A percentile compares a stretch with the other conserved stretches of the same genome.
phyloP scores from a whole-genome alignment of 2,888 invertebrate genomes.

The Horisme vitalbata region DNA sequence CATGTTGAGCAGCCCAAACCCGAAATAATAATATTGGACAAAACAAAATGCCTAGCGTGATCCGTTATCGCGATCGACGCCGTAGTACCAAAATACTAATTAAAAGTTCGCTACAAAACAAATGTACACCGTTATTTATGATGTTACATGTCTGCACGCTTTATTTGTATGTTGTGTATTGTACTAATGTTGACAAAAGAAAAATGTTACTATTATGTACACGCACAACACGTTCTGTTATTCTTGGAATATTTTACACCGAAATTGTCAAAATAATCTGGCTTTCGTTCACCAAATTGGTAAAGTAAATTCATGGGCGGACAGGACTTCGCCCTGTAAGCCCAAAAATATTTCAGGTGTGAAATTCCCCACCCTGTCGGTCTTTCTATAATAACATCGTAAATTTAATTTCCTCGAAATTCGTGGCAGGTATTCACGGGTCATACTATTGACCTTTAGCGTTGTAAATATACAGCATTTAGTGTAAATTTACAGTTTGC shows the following conservation, averaged over 20 bases:
- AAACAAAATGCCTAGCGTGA: conserved; percentile 66
- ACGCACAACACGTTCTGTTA: conserved; percentile 5
- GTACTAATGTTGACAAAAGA: conserved; percentile 11
- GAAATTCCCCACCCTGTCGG: conserved; percentile 5
- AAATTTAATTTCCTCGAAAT: conserved; percentile 4
- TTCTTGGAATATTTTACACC: neutral
- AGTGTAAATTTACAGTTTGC: neutral
- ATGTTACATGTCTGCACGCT: conserved; percentile 30
- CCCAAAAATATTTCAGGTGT: conserved; percentile 1
- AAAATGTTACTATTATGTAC: conserved; percentile 8
- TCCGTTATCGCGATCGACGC: conserved; percentile 55
- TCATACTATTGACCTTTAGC: too few species aligned
- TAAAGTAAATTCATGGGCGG: too few species aligned
- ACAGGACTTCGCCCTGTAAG: too few species aligned
- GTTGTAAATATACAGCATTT: too few species aligned
- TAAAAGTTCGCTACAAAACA: conserved; percentile 62
- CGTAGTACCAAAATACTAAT: conserved; percentile 64
- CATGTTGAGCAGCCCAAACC: too few species aligned
- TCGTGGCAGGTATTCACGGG: too few species aligned
- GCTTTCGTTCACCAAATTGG: neutral
- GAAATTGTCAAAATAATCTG: too few species aligned
- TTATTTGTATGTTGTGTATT: conserved; percentile 15
- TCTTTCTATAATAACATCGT: conserved; percentile 1
- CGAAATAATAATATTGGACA: conserved; percentile 30
- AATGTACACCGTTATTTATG: conserved; percentile 47